Conservation (phyloP, 2,113 vertebrate genomes). For the Chloroceryle aenea region DNA sequence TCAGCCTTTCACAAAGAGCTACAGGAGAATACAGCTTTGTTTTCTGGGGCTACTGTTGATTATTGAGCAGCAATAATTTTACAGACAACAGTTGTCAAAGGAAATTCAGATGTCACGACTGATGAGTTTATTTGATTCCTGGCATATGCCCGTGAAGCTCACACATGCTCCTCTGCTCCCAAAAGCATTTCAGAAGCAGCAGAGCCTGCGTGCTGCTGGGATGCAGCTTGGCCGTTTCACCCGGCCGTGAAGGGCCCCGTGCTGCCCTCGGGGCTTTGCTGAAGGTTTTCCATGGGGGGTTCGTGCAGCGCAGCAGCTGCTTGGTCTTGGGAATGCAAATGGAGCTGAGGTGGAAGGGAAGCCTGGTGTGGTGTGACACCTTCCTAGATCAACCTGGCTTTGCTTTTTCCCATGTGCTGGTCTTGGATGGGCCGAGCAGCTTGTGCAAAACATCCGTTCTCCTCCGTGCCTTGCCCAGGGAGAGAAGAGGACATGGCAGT, state of each 20-base stretch:
- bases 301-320: neutral
- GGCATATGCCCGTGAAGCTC: neutral
- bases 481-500: neutral
- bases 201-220: neutral
- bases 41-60: conserved; percentile 36
- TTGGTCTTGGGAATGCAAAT: fast-evolving
- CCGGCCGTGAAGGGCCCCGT: neutral
- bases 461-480: neutral
- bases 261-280: fast-evolving
- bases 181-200: neutral
- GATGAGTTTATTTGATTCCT: conserved; percentile 47
- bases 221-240: neutral
- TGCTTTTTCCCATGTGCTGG: neutral
- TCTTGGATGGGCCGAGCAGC: neutral
- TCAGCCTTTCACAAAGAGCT: neutral
- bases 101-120: neutral
- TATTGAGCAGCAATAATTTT: conserved; percentile 35
- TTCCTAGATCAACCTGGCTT: neutral
- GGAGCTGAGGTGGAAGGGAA: neutral
- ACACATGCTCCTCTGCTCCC: neutral
- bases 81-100: conserved; percentile 38
- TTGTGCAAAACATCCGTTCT: fast-evolving
- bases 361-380: too few species aligned
- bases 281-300: neutral
- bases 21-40: neutral